Conservation (phyloP, 2,797 vertebrate species). For the Eulemur albifrons region DNA sequence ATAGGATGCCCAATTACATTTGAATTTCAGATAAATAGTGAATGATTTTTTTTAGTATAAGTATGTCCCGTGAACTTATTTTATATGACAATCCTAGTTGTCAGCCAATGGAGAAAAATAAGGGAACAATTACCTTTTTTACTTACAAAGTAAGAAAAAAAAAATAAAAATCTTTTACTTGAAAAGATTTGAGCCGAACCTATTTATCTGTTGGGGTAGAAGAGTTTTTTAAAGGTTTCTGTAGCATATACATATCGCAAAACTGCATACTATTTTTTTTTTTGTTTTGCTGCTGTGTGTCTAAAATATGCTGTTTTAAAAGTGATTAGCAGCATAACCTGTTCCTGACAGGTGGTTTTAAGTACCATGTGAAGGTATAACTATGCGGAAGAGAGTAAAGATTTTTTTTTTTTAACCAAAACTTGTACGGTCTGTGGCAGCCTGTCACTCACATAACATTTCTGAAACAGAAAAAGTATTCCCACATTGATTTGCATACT, state of each 20-base stretch:
- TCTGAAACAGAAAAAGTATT: slow-evolving; percentile 38
- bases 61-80: neutral
- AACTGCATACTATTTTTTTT: neutral
- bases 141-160: neutral
- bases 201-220: slow-evolving; percentile 4
- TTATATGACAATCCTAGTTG: neutral
- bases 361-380: neutral
- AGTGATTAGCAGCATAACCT: neutral
- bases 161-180: neutral
- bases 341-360: slow-evolving; percentile 1
- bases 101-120: slow-evolving; percentile 19
- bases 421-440: neutral
- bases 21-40: slow-evolving; percentile 23
- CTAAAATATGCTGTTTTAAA: slow-evolving; percentile 36
- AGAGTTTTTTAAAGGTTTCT: slow-evolving; percentile 19
- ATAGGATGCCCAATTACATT: neutral
- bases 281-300: neutral
- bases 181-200: neutral
- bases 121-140: neutral
- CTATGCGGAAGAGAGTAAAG: neutral
- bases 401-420: neutral
- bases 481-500: neutral
- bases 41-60: neutral
- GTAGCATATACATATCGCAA: neutral
- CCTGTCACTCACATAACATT: slow-evolving; percentile 6